These are phyloP conservation scores for Kryptolebias ocellatus DNA, from an alignment of 2,797 vertebrate species.

Conservation along the genomic window DNA sequence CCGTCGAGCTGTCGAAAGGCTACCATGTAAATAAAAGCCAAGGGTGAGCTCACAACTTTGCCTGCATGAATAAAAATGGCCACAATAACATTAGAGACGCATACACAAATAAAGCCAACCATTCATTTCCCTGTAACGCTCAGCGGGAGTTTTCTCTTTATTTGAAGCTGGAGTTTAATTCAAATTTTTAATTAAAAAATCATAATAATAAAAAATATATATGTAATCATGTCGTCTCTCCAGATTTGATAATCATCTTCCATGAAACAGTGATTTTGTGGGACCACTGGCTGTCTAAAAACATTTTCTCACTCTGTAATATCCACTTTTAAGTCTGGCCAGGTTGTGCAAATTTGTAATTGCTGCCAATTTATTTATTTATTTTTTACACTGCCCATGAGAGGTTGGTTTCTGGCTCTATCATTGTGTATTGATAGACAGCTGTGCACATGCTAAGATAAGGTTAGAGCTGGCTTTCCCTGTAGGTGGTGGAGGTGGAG, in stretches of 20 bases:
- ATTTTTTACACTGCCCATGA: conserved; percentile 33
- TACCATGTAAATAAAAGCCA: conserved; percentile 81
- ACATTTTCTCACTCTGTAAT: conserved; percentile 26
- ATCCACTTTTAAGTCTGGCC: conserved; percentile 32
- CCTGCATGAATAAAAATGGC: conserved; percentile 73
- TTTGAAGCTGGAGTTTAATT: conserved; percentile 49
- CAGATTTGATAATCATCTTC: conserved; percentile 25
- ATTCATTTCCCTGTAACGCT: conserved; percentile 62
- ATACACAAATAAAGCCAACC: conserved; percentile 73
- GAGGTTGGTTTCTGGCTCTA: conserved; percentile 48
- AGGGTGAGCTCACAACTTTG: conserved; percentile 79
- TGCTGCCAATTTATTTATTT: conserved; percentile 41
- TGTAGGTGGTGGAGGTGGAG: conserved; percentile 55
- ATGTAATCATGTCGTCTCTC: conserved; percentile 4
- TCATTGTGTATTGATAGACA: conserved; percentile 59
- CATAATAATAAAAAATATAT: neutral
- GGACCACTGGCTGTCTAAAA: conserved; percentile 17
- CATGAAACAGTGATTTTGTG: conserved; percentile 16
- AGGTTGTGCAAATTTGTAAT: conserved; percentile 36
- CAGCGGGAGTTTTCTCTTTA: conserved; percentile 57
- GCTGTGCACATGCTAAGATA: conserved; percentile 63
- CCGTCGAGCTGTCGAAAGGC: conserved; percentile 76
- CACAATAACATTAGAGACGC: conserved; percentile 78
- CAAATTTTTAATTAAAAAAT: conserved; percentile 40
- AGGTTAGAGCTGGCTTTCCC: conserved; percentile 75